A percentile compares a stretch with the other conserved stretches of the same genome.
Conservation (phyloP, 1,140 invertebrate species). For the Formica exsecta region DNA sequence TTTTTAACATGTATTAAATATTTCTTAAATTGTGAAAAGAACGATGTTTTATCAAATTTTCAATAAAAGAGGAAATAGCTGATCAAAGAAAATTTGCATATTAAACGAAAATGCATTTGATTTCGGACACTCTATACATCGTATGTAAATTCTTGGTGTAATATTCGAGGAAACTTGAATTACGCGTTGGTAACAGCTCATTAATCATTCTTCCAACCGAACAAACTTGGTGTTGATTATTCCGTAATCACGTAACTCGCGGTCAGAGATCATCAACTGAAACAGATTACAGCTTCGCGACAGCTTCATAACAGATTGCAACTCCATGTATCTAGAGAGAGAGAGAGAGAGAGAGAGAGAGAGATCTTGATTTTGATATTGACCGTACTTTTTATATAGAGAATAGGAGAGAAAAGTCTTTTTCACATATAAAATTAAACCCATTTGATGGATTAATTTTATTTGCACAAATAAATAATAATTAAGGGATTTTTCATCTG, state of each 20-base stretch:
- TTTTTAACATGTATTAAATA: no score
- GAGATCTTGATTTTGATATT: not conserved
- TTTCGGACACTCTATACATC: not conserved
- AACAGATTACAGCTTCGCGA: not conserved
- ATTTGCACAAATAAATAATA: not conserved
- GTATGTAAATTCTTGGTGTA: not conserved
- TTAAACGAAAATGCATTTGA: not conserved
- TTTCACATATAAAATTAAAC: not conserved
- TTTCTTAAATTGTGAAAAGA: no score
- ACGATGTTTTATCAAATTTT: no score
- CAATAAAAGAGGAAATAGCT: no score
- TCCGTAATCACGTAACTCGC: constrained; percentile 40
- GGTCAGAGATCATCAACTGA: constrained; percentile 58
- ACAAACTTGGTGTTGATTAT: not conserved
- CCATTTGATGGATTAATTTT: not conserved
- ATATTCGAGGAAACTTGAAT: not conserved
- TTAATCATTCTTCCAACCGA: not conserved
- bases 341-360: no score
- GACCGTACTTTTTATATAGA: not conserved
- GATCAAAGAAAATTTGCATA: no score
- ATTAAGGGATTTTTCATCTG: not conserved
- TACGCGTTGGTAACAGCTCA: not conserved
- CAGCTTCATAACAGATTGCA: constrained; percentile 23
- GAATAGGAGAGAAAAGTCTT: not conserved
- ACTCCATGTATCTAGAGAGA: not conserved